Evolutionary conservation across 1,140 invertebrate genomes (phyloP).

Genomic region (Drosophila nebulosa): DNA sequence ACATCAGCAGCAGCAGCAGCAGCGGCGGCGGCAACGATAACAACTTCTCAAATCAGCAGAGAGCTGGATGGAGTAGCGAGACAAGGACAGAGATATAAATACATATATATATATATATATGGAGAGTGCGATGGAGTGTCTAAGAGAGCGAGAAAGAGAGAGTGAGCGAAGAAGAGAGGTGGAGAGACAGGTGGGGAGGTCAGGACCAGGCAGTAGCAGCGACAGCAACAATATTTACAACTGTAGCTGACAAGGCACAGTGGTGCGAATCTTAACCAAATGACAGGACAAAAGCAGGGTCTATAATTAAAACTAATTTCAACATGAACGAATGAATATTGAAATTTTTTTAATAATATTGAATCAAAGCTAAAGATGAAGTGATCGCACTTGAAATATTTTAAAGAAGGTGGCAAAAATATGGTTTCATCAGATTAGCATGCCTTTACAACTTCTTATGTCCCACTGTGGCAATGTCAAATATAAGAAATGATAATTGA

Average conservation of each 20-base stretch:
- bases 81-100: not conserved
- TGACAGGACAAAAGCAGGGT: not conserved
- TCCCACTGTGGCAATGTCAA: too few species aligned
- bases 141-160: slow-evolving; percentile 20
- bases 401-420: too few species aligned
- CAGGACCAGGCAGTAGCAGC: slow-evolving; percentile 51
- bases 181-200: slow-evolving; percentile 3
- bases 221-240: slow-evolving; percentile 73
- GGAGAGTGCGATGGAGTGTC: not conserved
- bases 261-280: slow-evolving; percentile 22
- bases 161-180: not conserved
- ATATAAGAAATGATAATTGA: not conserved
- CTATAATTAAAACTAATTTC: too few species aligned
- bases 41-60: slow-evolving; percentile 63
- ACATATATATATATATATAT: not conserved
- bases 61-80: slow-evolving; percentile 27
- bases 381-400: too few species aligned
- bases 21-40: slow-evolving; percentile 64
- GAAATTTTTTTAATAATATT: too few species aligned
- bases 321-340: too few species aligned
- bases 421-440: too few species aligned
- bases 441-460: too few species aligned
- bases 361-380: too few species aligned
- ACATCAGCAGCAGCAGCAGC: slow-evolving; percentile 21
- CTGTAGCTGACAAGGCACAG: slow-evolving; percentile 64